Conservation (phyloP, 2,113 vertebrate species). For the Otus sunia region DNA sequence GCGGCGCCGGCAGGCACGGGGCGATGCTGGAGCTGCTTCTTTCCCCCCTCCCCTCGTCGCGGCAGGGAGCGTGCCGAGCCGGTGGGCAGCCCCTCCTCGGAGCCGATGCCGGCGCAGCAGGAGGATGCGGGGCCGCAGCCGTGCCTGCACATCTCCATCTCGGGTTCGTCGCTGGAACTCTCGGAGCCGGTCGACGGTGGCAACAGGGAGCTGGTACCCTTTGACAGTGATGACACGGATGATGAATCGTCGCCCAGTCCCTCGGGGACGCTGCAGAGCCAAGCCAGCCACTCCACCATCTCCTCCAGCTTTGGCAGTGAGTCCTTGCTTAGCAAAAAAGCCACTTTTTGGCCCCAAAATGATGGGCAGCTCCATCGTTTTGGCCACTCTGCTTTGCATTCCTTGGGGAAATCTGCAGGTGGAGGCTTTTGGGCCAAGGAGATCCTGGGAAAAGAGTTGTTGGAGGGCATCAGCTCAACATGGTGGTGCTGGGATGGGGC, state of each 20-base stretch:
- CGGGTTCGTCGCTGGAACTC: conserved; percentile 88
- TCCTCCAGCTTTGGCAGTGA: conserved; percentile 95
- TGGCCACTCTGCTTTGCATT: not conserved
- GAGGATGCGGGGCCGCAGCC: conserved; percentile 75
- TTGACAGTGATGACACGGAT: conserved; percentile 94
- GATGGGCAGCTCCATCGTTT: not conserved
- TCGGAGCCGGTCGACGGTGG: conserved; percentile 74
- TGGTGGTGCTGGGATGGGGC: fast-evolving
- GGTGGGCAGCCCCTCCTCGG: conserved; percentile 38
- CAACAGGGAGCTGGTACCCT: conserved; percentile 88
- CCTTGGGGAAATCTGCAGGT: not conserved
- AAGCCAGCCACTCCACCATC: conserved; percentile 96
- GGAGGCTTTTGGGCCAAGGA: not conserved
- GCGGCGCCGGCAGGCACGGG: fast-evolving
- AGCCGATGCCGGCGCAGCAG: not conserved
- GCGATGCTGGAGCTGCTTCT: not conserved
- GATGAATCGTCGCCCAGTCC: conserved; percentile 96
- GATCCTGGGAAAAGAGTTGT: not conserved
- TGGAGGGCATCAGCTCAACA: not conserved
- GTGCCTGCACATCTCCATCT: conserved; percentile 94
- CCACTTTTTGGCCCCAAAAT: not conserved
- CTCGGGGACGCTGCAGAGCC: conserved; percentile 94
- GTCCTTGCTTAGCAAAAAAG: conserved; percentile 20
- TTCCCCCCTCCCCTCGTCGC: not conserved
- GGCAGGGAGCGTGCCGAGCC: conserved; percentile 79